Evolutionary conservation across 2,888 invertebrate genomes (phyloP), one percentile per base, ranked within the genome.

Genomic region (Pachydiplax longipennis): DNA sequence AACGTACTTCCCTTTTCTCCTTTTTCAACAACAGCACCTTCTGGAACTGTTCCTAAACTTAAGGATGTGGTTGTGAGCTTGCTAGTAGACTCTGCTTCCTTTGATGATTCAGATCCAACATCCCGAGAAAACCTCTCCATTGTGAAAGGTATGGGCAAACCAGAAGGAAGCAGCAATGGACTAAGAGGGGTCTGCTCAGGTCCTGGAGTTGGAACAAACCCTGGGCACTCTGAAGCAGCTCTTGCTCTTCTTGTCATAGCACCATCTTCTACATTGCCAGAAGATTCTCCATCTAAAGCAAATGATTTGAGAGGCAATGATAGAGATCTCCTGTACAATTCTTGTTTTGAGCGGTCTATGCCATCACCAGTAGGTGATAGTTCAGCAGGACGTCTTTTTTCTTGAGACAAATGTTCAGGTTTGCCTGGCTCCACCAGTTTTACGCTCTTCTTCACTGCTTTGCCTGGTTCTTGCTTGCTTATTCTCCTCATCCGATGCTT

Each of bases 1-100:
- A 92, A 90, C 92, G 93, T 93, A 37, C 93, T 93, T 15, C 93
- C 93, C 3, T 92, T 92, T n/a, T 91, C 92, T 58, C 92, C 92
- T 73, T 94, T 94, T 48, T 95, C 95, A 0, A 94, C 94, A 5
- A 94, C 95, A 18, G 94, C 94, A 10, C 94, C 94, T 0, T 91
- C 92, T n/a, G 95, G 92, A 97, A 97, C 80, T 97, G 93, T 93
- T 97, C 97, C 53, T 97, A 97, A 97, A 98, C 97, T 0, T 97
- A 93, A 0, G 98, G 98, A 0, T 97, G 97, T 90, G 97, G 93
- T 91, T 97, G 97, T 0, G 95, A 96, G 92, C 95, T 95, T 92
- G 95, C 94, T 90, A 94, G 94, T 91, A 37, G 87, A 22, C 25
- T 87, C 87, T 15, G 87, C 37, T 22, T 61, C 87, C 53, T 87